Evolutionary conservation across 1,140 invertebrate species (phyloP).

Genomic region (Ctenoplectra terminalis): DNA sequence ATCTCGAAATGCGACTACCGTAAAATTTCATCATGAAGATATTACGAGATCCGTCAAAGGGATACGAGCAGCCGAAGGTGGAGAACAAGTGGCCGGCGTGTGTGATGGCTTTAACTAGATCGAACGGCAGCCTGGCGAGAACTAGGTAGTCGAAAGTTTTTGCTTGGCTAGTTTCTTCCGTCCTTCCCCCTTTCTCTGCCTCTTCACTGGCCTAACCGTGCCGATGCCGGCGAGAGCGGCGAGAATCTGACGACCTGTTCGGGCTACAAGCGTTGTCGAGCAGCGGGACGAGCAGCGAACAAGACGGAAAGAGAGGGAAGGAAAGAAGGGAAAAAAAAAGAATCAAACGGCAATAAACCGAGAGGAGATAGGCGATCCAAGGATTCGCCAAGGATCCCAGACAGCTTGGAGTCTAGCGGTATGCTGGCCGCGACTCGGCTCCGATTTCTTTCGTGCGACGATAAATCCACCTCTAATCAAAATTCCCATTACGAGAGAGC

Average conservation of each 20-base stretch:
- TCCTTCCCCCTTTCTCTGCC: conserved; percentile 43
- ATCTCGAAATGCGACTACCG: no score
- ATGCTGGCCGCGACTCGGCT: conserved; percentile 53
- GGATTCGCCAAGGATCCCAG: conserved; percentile 76
- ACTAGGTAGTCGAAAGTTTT: conserved; percentile 74
- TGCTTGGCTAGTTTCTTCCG: conserved; percentile 55
- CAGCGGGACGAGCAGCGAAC: conserved; percentile 21
- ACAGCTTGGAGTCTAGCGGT: conserved; percentile 81
- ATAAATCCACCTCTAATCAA: conserved; percentile 47
- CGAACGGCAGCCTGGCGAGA: conserved; percentile 60
- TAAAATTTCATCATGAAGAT: no score
- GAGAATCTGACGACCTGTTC: conserved; percentile 66
- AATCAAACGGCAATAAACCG: conserved; percentile 72
- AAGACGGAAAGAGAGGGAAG: conserved; percentile 37
- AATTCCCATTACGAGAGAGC: conserved; percentile 22
- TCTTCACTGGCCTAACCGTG: conserved; percentile 43
- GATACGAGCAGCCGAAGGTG: no score
- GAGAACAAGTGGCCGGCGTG: neutral
- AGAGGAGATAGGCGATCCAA: conserved; percentile 72
- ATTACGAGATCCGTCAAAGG: no score
- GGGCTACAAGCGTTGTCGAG: conserved; percentile 66
- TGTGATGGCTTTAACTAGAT: conserved; percentile 64
- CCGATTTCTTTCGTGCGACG: conserved; percentile 38
- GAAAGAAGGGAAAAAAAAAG: no score
- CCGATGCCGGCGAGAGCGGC: conserved; percentile 66